Base-by-base conservation (phyloP, 2,888 invertebrate species). In the Tachina lurida region DNA sequence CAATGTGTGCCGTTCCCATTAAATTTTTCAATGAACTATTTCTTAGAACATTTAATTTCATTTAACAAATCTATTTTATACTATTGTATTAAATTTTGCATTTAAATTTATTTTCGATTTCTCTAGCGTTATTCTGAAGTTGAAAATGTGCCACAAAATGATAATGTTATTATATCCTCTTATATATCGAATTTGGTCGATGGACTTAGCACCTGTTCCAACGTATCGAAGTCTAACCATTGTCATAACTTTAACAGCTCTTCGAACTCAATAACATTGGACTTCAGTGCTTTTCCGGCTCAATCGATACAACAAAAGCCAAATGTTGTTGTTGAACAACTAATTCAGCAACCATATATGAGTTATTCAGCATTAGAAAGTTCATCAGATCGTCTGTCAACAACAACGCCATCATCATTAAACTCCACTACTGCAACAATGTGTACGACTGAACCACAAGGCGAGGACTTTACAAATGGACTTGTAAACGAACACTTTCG, bases 281-380 rank as follows among this genome's bases (percentile, higher is more conserved):
- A 77, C 58, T 65, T 83, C 12, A 83, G 58, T 63, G n/a, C 70
- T 17, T 77, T 71, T 65, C 62, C 82, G 22, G 39, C 75, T 22
- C 63, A 82, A 63, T 13, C 75, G 1, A 60, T 56, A 45, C 75
- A 75, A 62, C 73, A 68, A 74, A 87, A 87, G 80, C 88, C 89
- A 87, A 90, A 90, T 86, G 89, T 90, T 19, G 89, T 90, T 76
- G 90, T 90, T 10, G 90, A 90, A 63, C 89, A 89, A 67, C 79
- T 90, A 67, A 88, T 87, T 22, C 88, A 89, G 22, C 62, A 90
- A 39, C 58, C 85, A 7, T 56, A 84, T 60, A 15, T 78, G 43
- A 58, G 73, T 60, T 75, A 87, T 13, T 68, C 49, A 47, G 52
- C 65, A 49, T 41, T 70, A 15, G 56, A 68, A 49, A 60, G 60